phyloP scores from a whole-genome alignment of 2,888 invertebrate species.

The Tetrapedia diversipes region DNA sequence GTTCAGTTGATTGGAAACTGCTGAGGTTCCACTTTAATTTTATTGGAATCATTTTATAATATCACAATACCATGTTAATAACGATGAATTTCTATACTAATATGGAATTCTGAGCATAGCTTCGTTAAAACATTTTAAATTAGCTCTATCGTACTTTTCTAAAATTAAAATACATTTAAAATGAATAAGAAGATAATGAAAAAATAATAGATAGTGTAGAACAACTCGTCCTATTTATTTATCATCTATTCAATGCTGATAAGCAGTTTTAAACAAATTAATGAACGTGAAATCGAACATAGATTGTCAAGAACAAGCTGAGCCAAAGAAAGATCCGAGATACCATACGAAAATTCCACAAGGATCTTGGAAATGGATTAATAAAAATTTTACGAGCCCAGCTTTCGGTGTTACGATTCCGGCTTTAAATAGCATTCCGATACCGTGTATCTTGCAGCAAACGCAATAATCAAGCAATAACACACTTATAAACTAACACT shows the following conservation, averaged over 20 bases:
- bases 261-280: not conserved
- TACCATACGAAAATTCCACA: not conserved
- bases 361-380: not conserved
- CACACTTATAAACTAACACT: slow-evolving; percentile 7
- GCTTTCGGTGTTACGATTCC: not conserved
- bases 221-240: no score
- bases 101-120: not conserved
- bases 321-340: not conserved
- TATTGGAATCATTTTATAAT: no score
- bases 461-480: not conserved
- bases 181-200: no score
- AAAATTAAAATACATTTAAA: no score
- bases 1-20: no score
- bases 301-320: not conserved
- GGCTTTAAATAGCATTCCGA: slow-evolving; percentile 11
- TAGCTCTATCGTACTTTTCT: no score
- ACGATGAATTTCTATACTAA: no score
- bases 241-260: not conserved
- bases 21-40: no score
- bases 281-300: not conserved
- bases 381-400: not conserved
- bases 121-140: not conserved
- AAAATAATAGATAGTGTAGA: no score
- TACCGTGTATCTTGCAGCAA: not conserved
- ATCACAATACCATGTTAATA: no score